These are phyloP conservation scores for Fulica atra DNA, from an alignment of 2,113 vertebrate species.

Conservation along the genomic window DNA sequence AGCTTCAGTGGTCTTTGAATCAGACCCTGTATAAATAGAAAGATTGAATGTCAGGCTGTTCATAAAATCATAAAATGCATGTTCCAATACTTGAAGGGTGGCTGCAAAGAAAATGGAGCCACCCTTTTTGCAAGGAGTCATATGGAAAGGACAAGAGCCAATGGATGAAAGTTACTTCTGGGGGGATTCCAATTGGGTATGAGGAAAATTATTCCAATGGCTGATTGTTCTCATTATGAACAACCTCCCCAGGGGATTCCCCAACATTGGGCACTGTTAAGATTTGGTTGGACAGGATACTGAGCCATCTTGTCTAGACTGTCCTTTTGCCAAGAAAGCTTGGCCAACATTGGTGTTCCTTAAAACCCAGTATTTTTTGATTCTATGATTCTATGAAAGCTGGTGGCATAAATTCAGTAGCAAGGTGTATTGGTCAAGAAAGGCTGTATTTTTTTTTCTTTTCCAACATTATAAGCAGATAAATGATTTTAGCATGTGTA, in stretches of 20 bases:
- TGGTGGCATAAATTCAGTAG: background rate
- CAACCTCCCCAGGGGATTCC: background rate
- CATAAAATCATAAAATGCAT: background rate
- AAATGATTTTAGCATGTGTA: slow-evolving; percentile 42
- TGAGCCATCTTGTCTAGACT: background rate
- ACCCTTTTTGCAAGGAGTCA: background rate
- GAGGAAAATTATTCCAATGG: background rate
- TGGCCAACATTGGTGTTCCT: background rate
- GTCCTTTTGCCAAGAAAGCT: background rate
- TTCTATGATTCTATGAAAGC: background rate
- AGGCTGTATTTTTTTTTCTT: slow-evolving; percentile 13
- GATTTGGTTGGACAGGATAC: background rate
- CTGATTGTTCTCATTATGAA: too few species aligned
- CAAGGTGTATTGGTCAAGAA: background rate
- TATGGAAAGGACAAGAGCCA: background rate
- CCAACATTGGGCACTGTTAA: background rate
- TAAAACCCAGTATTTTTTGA: background rate
- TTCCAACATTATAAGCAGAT: slow-evolving; percentile 7
- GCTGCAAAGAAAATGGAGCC: background rate
- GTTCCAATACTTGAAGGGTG: background rate
- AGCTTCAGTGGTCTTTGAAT: background rate
- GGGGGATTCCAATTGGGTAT: background rate
- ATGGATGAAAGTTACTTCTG: background rate
- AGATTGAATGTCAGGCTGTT: background rate
- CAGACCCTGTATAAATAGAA: background rate